Evolutionary conservation across 2,888 invertebrate species (phyloP), one percentile per base, ranked within the genome.

Genomic region (Troilus luridus): DNA sequence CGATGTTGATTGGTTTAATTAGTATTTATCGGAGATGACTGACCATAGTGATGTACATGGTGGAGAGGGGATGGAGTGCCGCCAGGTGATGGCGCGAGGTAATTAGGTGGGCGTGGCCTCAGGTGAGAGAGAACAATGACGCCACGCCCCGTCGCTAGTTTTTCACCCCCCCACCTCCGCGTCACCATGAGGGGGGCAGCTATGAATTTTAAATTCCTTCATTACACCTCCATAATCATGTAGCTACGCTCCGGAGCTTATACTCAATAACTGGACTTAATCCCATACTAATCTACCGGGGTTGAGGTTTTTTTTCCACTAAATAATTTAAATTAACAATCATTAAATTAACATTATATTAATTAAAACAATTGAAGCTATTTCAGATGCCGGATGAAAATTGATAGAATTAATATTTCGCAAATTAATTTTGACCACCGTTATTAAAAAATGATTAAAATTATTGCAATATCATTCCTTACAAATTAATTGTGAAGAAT

Each of bases 51-150:
- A 85, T 85, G 56, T 85, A 85, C 85, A 85, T 85, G 56, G 14
- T 2, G 85, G 85, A 58, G 85, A 56, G 85, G 41, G 85, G 77
- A n/a, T 10, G 12, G 54, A 1, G n/a, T 56, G 85, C 56, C 56
- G n/a, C n/a, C 21, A 58, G 85, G 85, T 85, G 85, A 85, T 85
- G 85, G 85, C 85, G 85, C 85, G 56, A 41, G 85, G 85, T 85
- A 85, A 85, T 85, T 85, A 85, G 56, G n/a, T 77, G 85, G 85
- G 85, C 85, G 85, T 85, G 85, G 85, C 85, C 85, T 2, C 85
- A 85, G 85, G 85, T 85, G 85, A 85, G 85, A 54, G 85, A 85
- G 85, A 85, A 85, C 85, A 85, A 85, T 85, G 85, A 85, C 85
- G 85, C 56, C 56, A 56, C 56, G n/a, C 85, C n/a, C 85, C n/a